Evolutionary conservation across 2,113 vertebrate species (phyloP).

Genomic region (Pelusios castaneus): DNA sequence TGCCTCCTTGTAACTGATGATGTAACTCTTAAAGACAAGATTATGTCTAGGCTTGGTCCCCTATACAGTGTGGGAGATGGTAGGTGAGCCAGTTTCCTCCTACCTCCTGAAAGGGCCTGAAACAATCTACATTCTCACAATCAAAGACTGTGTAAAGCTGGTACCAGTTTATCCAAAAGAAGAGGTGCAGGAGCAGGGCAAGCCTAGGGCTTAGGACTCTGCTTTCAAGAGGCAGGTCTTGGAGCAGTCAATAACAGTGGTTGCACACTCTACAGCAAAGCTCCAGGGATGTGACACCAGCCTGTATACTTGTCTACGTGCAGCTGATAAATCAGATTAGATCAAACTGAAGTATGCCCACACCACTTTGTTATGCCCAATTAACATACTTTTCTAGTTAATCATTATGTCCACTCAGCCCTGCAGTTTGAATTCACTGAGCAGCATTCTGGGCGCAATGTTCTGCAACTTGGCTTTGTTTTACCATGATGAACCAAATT

Average conservation of each 20-base stretch:
- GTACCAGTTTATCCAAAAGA: slow-evolving; percentile 21
- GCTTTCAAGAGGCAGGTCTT: slow-evolving; percentile 39
- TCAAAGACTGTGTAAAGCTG: slow-evolving; percentile 17
- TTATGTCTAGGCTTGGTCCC: background rate
- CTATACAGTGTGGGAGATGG: background rate
- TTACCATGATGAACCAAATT: background rate
- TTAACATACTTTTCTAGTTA: background rate
- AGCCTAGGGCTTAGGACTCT: background rate
- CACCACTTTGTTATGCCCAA: slow-evolving; percentile 57
- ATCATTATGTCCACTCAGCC: background rate
- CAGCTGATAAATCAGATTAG: slow-evolving; percentile 68
- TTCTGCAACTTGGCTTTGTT: background rate
- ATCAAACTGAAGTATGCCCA: slow-evolving; percentile 54
- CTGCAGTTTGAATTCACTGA: no score
- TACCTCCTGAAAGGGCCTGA: background rate
- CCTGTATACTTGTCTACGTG: slow-evolving; percentile 65
- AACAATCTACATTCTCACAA: slow-evolving; percentile 17
- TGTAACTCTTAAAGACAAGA: slow-evolving; percentile 8
- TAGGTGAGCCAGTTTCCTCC: background rate
- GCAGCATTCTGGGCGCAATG: background rate
- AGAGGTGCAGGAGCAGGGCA: slow-evolving; percentile 25
- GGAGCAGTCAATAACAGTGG: slow-evolving; percentile 58
- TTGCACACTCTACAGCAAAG: slow-evolving; percentile 50
- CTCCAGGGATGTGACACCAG: slow-evolving; percentile 39
- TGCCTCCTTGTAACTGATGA: background rate